Percentiles rank a stretch among this genome's conserved stretches.
phyloP scores from a whole-genome alignment of 92 coral and sea anemone species.

The Blastomussa wellsi region DNA sequence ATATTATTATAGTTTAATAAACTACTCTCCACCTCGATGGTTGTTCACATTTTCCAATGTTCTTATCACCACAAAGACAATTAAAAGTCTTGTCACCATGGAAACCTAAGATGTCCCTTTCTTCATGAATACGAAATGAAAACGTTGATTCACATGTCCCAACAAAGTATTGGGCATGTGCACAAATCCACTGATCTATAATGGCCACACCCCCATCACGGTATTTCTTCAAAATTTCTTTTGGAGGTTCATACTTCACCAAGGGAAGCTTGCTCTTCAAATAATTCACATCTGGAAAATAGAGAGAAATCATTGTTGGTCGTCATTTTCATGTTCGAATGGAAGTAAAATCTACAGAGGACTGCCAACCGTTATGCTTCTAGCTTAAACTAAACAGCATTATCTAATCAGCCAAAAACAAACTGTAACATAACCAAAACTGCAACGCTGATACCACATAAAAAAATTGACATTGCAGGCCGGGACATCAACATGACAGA shows the following conservation, averaged over 20 bases:
- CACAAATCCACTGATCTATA: conserved; percentile 99
- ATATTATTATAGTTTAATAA: conserved; percentile 75
- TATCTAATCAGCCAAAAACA: no score
- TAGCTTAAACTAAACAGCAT: no score
- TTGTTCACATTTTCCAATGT: conserved; percentile 94
- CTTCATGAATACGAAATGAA: conserved; percentile 95
- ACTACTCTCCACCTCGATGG: conserved; percentile 97
- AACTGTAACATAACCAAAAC: no score
- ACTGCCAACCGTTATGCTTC: no score
- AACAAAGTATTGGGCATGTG: conserved; percentile 86
- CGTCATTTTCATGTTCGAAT: no score
- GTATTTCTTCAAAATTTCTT: conserved; percentile 65
- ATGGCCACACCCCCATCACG: conserved; percentile 99
- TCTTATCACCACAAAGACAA: conserved; percentile 92
- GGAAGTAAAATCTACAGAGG: no score
- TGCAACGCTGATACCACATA: no score
- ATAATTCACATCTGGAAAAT: conserved; percentile 78
- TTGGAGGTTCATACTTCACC: conserved; percentile 78
- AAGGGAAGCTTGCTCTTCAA: conserved; percentile 79
- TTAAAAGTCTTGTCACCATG: conserved; percentile 92
- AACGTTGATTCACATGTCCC: conserved; percentile 97
- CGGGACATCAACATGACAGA: no score
- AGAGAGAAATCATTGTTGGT: not conserved
- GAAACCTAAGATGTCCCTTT: conserved; percentile 94
- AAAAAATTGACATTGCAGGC: no score